Conservation (phyloP, 92 coral and sea anemone species). For the Anthopleura xanthogrammica region DNA sequence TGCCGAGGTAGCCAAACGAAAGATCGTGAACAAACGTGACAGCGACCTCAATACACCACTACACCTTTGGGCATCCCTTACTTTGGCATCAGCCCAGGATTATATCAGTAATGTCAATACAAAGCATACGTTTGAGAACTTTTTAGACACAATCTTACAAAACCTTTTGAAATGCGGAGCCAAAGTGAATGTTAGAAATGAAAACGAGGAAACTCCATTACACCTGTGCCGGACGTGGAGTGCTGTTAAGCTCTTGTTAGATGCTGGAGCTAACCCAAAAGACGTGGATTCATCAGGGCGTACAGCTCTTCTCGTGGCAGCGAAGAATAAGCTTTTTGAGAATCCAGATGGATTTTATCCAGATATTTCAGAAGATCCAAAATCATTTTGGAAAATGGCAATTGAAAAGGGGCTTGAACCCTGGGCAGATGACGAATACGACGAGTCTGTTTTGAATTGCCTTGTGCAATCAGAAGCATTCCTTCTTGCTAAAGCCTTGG, state of each 20-base stretch:
- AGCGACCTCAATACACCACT: no score
- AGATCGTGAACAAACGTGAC: no score
- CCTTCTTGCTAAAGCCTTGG: not conserved
- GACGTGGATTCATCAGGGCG: not conserved
- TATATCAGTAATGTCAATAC: no score
- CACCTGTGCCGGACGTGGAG: no score
- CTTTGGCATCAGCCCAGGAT: no score
- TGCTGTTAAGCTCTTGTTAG: not conserved
- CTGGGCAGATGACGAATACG: not conserved
- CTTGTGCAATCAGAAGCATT: not conserved
- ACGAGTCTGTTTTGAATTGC: not conserved
- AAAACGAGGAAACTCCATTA: no score
- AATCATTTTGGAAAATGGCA: not conserved
- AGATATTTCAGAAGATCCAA: not conserved
- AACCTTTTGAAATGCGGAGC: no score
- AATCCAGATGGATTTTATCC: not conserved
- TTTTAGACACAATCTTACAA: no score
- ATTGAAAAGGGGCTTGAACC: not conserved
- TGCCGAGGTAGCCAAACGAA: no score
- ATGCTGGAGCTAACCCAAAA: not conserved
- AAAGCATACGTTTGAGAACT: no score
- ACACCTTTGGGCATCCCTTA: no score
- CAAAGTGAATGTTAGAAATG: no score
- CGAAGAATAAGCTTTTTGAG: not conserved
- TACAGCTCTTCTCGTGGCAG: not conserved